Evolutionary conservation across 2,888 invertebrate genomes (phyloP).

Genomic region (Heteromurus nitidus): DNA sequence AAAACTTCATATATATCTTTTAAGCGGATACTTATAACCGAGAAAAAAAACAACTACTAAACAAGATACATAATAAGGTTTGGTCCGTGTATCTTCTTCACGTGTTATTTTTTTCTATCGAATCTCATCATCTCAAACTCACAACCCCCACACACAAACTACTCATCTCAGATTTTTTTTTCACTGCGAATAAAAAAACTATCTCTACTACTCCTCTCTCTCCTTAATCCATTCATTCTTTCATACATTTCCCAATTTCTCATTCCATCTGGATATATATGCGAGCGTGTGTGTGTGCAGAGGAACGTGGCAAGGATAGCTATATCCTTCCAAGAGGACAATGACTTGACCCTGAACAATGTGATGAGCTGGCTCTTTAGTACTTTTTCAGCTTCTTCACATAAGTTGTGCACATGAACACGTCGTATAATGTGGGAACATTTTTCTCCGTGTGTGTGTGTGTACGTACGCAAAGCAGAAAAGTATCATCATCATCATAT

Average conservation of each 20-base stretch:
- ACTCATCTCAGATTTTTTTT: too few relatives aligned
- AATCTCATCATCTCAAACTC: neutral
- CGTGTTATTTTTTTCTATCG: constrained; percentile 4
- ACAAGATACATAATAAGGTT: neutral
- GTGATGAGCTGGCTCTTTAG: constrained; percentile 36
- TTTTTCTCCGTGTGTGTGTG: too few relatives aligned
- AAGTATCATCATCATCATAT: too few relatives aligned
- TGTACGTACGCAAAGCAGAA: too few relatives aligned
- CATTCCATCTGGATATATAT: constrained; percentile 9
- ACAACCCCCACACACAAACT: constrained; percentile 18
- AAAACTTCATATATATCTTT: too few relatives aligned
- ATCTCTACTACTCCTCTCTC: neutral
- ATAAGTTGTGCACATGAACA: too few relatives aligned
- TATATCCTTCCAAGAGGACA: constrained; percentile 56
- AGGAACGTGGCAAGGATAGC: constrained; percentile 48
- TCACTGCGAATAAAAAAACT: neutral
- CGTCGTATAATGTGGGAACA: too few relatives aligned
- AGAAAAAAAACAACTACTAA: too few relatives aligned
- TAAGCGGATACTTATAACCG: too few relatives aligned
- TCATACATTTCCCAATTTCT: constrained; percentile 5
- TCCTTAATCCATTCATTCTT: constrained; percentile 6
- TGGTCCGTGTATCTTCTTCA: neutral
- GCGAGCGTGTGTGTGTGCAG: constrained; percentile 16
- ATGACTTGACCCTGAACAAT: constrained; percentile 64
- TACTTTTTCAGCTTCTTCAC: too few relatives aligned